Base-by-base conservation (phyloP, 2,113 vertebrate genomes). In the Solenodon paradoxus region DNA sequence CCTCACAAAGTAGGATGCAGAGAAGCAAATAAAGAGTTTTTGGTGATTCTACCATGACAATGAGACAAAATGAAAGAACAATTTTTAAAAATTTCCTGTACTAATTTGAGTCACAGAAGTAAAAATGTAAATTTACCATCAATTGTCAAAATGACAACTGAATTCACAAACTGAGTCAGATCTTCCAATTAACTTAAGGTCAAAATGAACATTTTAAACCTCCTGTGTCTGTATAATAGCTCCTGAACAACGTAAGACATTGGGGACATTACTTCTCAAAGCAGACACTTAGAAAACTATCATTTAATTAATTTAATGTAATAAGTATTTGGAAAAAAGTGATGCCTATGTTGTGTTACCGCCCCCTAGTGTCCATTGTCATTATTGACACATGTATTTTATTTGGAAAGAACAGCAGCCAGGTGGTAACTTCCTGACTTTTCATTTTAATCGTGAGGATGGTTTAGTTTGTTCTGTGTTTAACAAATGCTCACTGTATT, bases 341-440 rank as follows among this genome's bases (percentile, higher is more conserved):
- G 45, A 24, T 30, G 38, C 49, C 47, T 63, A 9, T 3, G 10
- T 53, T 84, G 77, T 87, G n/a, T 88, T 88, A 72, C 94, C 85
- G 96, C 92, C 95, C 90, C 40, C 96, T 6, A 16, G 95, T 78
- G 96, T 71, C 75, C 87, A 84, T 53, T 63, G 35, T 16, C 11
- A 15, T 51, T 74, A 40, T 19, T 15, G 96, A 83, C 24, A 38
- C 9, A 0, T 7, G 24, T 5, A 28, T 35, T 94, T 90, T 81
- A 19, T 26, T 51, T 68, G 61, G 32, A 57, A 84, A 32, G 30
- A 74, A 78, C 26, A n/a, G 32, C 15, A 5, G 10, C 24, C 4
- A 3, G 8, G 3, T 2, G 40, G 47, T 35, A 30, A 7, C 2
- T 87, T 71, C 19, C 45, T 81, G 45, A 32, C 5, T 42, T 51